Base-by-base conservation (phyloP, 2,888 invertebrate genomes). In the Oconnorella tubifera region DNA sequence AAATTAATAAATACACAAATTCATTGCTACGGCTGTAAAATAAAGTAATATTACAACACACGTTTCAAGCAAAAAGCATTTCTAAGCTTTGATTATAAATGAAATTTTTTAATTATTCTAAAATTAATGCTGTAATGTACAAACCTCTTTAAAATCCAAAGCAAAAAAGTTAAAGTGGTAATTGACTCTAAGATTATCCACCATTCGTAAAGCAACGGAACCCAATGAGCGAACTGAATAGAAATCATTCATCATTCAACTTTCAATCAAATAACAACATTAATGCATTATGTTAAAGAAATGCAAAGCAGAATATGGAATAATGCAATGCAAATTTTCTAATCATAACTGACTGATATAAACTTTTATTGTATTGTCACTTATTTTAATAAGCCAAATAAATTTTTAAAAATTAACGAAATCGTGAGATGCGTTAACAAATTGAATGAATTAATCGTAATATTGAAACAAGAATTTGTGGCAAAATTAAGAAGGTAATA, bases 111-210 rank as follows among this genome's bases (percentile, higher is more conserved):
- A 40, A 40, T 19, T 14, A 40, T 14, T 19, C 10, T 40, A 40
- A 40, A 40, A 19, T 14, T 40, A 19, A 14, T 40, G 10, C 40
- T 19, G 19, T 19, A 40, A 40, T 19, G 40, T 40, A 10, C 40
- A 40, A 40, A 83, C 84, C 82, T 92, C 92, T 83, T 92, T 90
- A 71, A 90, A 89, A 82, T 93, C 91, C 48, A 95, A 88, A 48
- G 93, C 87, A 81, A 94, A 99, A 80, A 89, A 96, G 81, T 98
- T 92, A 83, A 98, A 92, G 80, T 92, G 91, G 75, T 88, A 89
- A 14, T 87, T 85, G 65, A 87, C 84, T 59, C 86, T 84, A 51
- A 86, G 86, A 62, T 89, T 87, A 50, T 91, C 81, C 6, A 90
- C 87, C 84, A 92, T 96, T 67, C 92, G 86, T 61, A 95, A 83